Evolutionary conservation across 2,888 invertebrate species (phyloP), one percentile per base, ranked within the genome.

Genomic region (Eupeodes luniger): DNA sequence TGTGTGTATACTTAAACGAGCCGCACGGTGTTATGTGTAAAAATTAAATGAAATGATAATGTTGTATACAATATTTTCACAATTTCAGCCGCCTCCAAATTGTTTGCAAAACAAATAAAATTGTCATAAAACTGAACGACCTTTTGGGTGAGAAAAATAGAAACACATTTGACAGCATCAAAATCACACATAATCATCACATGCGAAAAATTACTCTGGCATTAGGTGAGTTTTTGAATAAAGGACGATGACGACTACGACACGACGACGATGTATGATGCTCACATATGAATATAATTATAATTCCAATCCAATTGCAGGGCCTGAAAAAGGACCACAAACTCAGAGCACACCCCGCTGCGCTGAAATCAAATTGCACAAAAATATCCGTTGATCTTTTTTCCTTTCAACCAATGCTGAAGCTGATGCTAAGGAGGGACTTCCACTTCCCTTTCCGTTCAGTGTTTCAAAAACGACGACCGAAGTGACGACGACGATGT

Each of bases 81-180:
- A 81, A 85, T 85, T 61, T 49, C n/a, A 64, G 70, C 77, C 80
- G 80, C 84, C 77, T 81, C 77, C 78, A 64, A 85, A 85, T 27
- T 88, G 85, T 85, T 85, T 78, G 85, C 88, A 74, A 77, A 88
- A 85, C 85, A 88, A 88, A 88, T 85, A 88, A 88, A 88, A 85
- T 19, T 53, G 69, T 81, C 85, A 85, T 88, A 85, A 88, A 88
- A 88, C 77, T 69, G 70, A 88, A 88, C 88, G 88, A 88, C 85
- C 81, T 78, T 78, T 81, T 78, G 16, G 72, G 59, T 34, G 36
- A 16, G 55, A n/a, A 74, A 79, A 70, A 61, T 70, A 47, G 59
- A 19, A 78, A 81, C 79, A 66, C 83, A 87, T 80, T 82, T 16
- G n/a, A 7, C 40, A 40, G 9, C 40, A 40, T 40, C 9, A 40